These are phyloP conservation scores for Cerastis leucographa DNA, from an alignment of 2,888 invertebrate genomes.

Conservation along the genomic window DNA sequence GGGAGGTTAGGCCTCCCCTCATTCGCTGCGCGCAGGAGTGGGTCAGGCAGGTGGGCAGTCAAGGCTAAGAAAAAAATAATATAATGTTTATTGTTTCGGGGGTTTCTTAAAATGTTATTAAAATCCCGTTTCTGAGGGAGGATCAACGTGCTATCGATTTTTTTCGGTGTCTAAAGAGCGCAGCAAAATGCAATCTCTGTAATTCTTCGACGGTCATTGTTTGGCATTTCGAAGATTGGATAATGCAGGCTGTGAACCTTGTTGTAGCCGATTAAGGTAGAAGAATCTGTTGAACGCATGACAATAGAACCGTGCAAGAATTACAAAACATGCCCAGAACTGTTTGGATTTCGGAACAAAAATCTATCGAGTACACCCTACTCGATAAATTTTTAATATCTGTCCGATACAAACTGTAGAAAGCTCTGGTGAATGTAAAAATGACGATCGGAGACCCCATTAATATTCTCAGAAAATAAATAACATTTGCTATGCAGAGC, in stretches of 20 bases:
- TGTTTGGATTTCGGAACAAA: neutral
- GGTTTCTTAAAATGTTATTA: no score
- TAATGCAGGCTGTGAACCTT: slow-evolving; percentile 3
- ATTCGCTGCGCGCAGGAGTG: no score
- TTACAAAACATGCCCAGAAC: no score
- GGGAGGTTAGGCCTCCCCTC: no score
- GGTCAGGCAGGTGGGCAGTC: no score
- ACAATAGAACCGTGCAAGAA: neutral
- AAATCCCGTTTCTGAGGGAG: neutral
- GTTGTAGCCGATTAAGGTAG: slow-evolving; percentile 2
- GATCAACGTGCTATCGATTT: neutral
- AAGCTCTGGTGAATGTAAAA: slow-evolving; percentile 10
- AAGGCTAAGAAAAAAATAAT: no score
- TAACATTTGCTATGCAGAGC: slow-evolving; percentile 53
- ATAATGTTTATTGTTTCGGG: no score
- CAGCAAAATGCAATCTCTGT: slow-evolving; percentile 15
- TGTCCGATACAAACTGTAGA: neutral
- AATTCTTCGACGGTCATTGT: slow-evolving; percentile 20
- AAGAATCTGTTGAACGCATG: neutral
- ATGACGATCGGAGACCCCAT: slow-evolving; percentile 26
- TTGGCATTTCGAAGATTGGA: slow-evolving; percentile 21
- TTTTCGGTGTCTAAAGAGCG: neutral
- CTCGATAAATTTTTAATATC: neutral
- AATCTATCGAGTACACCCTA: no score
- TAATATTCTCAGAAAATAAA: slow-evolving; percentile 54